These are phyloP conservation scores for Emydoidea blandingii DNA, from an alignment of 2,797 vertebrate species.

Conservation along the genomic window DNA sequence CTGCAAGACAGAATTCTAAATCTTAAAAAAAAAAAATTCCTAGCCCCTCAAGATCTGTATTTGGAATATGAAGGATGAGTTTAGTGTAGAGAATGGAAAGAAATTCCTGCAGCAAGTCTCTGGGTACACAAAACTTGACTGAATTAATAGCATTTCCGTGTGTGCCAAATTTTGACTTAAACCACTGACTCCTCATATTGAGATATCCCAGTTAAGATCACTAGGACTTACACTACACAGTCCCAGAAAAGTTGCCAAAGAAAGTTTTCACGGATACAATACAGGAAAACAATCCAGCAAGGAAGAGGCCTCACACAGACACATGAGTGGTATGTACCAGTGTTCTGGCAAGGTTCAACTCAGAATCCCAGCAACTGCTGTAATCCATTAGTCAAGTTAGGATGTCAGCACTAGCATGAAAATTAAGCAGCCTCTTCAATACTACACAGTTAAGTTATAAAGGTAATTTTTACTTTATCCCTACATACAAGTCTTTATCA, in stretches of 20 bases:
- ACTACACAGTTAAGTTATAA: background rate
- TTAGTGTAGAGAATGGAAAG: background rate
- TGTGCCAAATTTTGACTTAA: constrained; percentile 9
- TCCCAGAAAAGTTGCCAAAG: constrained; percentile 7
- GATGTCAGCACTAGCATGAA: background rate
- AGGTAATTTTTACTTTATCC: background rate
- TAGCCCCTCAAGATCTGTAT: background rate
- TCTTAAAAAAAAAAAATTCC: background rate
- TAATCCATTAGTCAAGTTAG: constrained; percentile 23
- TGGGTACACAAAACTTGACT: constrained; percentile 12
- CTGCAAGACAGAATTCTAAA: background rate
- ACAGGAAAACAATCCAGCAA: background rate
- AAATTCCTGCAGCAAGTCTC: constrained; percentile 1
- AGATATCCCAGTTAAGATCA: constrained; percentile 25
- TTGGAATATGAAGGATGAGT: background rate
- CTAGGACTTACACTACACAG: background rate
- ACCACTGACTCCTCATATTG: background rate
- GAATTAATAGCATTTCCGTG: background rate
- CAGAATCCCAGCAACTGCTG: constrained; percentile 19
- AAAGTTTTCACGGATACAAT: background rate
- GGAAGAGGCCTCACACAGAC: constrained; percentile 1
- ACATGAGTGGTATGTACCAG: background rate
- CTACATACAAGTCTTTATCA: background rate
- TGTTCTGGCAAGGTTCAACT: background rate
- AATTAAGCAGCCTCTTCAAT: background rate